Evolutionary conservation across 2,113 vertebrate species (phyloP).

Genomic region (Tragelaphus buxtoni): DNA sequence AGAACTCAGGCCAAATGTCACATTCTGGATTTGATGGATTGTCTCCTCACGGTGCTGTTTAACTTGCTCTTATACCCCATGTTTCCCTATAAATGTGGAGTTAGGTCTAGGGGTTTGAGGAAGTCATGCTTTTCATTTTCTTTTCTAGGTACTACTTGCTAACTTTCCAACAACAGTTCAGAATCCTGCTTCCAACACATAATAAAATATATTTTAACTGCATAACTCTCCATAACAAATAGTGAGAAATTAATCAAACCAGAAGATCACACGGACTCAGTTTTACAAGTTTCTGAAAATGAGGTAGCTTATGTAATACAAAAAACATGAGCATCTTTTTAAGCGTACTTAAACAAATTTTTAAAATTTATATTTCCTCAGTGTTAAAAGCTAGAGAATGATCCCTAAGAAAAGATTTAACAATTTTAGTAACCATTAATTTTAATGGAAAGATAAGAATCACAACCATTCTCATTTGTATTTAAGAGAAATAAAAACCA

Average conservation of each 20-base stretch:
- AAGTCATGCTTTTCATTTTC: background rate
- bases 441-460: background rate
- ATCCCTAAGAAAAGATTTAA: background rate
- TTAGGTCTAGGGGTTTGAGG: background rate
- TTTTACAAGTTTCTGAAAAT: background rate
- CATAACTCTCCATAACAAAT: background rate
- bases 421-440: background rate
- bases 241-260: background rate
- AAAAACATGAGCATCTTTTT: background rate
- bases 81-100: background rate
- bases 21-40: background rate
- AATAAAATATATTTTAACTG: background rate
- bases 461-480: background rate
- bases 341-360: constrained; percentile 4
- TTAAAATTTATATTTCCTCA: constrained; percentile 14
- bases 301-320: background rate
- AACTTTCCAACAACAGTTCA: constrained; percentile 19
- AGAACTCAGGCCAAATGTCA: background rate
- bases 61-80: background rate
- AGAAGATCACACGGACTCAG: background rate
- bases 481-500: background rate
- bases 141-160: background rate
- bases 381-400: background rate
- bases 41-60: background rate
- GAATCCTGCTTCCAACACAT: background rate